Conservation (phyloP, 1,140 invertebrate species). For the Nixonia krombeini region DNA sequence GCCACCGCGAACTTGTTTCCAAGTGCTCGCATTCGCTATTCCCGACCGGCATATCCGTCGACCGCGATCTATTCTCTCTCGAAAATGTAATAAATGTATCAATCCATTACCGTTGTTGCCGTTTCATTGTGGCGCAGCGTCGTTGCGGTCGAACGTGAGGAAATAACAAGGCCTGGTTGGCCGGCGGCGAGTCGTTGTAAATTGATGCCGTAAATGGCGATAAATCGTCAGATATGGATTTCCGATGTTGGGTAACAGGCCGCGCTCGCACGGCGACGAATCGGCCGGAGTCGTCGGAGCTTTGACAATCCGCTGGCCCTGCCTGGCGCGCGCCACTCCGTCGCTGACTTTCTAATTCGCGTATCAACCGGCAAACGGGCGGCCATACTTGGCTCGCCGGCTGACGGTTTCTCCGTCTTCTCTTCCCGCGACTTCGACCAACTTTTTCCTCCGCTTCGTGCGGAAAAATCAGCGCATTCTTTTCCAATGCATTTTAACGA, state of each 20-base stretch:
- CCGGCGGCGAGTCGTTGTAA: constrained; percentile 26
- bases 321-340: constrained; percentile 5
- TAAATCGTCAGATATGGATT: constrained; percentile 49
- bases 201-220: constrained; percentile 48
- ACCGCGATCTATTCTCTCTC: too few species aligned
- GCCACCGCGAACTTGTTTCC: too few species aligned
- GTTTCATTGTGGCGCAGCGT: too few species aligned
- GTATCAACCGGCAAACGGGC: constrained; percentile 31
- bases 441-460: constrained; percentile 31
- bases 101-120: too few species aligned
- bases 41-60: too few species aligned
- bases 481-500: constrained; percentile 25
- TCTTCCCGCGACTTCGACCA: too few species aligned
- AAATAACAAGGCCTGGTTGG: constrained; percentile 31
- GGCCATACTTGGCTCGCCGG: constrained; percentile 42
- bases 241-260: constrained; percentile 34
- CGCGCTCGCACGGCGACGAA: constrained; percentile 14
- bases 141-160: constrained; percentile 25
- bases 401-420: constrained; percentile 47
- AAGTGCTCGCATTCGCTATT: too few species aligned
- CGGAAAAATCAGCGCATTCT: constrained; percentile 37
- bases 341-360: constrained; percentile 44
- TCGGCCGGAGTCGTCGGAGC: constrained; percentile 5
- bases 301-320: constrained; percentile 43
- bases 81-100: too few species aligned